Percentiles rank a stretch among this genome's conserved stretches.
Evolutionary conservation across 2,113 vertebrate genomes (phyloP).

Genomic region (Gallinago jamesoni): DNA sequence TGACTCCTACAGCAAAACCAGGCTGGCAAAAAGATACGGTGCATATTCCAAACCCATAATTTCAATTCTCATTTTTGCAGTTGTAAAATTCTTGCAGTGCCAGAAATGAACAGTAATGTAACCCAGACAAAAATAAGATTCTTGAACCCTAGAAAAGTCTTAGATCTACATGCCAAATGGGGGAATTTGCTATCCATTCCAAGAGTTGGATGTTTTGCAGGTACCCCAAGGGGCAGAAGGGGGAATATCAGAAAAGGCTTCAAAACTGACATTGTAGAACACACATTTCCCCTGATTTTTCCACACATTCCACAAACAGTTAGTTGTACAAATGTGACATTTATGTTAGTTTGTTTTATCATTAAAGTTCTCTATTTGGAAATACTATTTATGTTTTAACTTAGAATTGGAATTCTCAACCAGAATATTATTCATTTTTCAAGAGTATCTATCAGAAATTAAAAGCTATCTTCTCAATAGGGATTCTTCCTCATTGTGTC

Average conservation of each 20-base stretch:
- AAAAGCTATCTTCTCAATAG: not conserved
- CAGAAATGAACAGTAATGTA: not conserved
- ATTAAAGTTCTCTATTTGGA: not conserved
- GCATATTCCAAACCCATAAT: not conserved
- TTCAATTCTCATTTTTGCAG: conserved; percentile 34
- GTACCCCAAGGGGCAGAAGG: not conserved
- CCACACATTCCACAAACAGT: not conserved
- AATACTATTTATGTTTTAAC: not conserved
- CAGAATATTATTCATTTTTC: not conserved
- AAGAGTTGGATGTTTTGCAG: not conserved
- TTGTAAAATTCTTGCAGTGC: conserved; percentile 32
- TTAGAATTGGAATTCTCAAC: not conserved
- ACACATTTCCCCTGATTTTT: not conserved
- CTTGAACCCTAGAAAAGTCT: not conserved
- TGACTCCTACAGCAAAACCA: not conserved
- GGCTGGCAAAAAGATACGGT: not conserved
- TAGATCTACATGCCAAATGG: conserved; percentile 13
- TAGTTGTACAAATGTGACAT: not conserved
- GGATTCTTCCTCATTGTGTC: not conserved
- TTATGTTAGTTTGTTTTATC: not conserved
- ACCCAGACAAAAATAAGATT: conserved; percentile 44
- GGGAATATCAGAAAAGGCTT: not conserved
- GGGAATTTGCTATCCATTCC: not conserved
- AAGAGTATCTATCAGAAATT: not conserved
- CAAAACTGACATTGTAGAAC: not conserved